Percentiles rank a stretch among this genome's conserved stretches.
Evolutionary conservation across 1,140 invertebrate species (phyloP).

Genomic region (Helicoverpa armigera): DNA sequence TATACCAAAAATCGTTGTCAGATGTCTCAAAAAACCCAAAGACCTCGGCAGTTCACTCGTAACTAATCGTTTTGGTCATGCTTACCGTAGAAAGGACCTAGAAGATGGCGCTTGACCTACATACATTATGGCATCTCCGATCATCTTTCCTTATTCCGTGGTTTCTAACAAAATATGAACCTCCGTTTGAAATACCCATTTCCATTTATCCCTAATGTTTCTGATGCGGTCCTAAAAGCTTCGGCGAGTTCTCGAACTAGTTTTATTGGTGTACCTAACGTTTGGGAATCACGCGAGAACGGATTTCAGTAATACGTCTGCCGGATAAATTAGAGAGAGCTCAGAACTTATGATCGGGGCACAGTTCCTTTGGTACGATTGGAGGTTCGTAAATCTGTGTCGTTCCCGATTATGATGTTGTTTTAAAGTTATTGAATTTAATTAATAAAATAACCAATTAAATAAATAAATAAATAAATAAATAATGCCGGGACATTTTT

Average conservation of each 20-base stretch:
- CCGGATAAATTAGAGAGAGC: conserved; percentile 11
- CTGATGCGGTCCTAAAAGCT: conserved; percentile 36
- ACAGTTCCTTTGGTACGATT: neutral
- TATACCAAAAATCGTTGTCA: too few relatives aligned
- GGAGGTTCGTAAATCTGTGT: neutral
- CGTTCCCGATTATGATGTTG: neutral
- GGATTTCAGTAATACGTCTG: conserved; percentile 27
- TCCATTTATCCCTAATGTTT: conserved; percentile 35
- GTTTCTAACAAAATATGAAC: neutral
- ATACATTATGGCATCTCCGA: too few relatives aligned
- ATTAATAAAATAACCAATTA: too few relatives aligned
- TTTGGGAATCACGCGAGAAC: conserved; percentile 40
- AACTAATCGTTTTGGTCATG: too few relatives aligned
- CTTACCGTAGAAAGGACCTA: too few relatives aligned
- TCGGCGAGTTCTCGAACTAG: conserved; percentile 40
- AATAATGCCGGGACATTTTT: too few relatives aligned
- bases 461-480: too few relatives aligned
- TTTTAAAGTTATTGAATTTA: neutral
- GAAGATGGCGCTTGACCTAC: too few relatives aligned
- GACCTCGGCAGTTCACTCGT: too few relatives aligned
- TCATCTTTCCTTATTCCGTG: too few relatives aligned
- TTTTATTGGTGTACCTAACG: conserved; percentile 38
- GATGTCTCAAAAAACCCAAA: too few relatives aligned
- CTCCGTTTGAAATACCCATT: neutral
- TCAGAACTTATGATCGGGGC: conserved; percentile 17